Conservation (phyloP, 2,888 invertebrate species). For the Andrena minutula region DNA sequence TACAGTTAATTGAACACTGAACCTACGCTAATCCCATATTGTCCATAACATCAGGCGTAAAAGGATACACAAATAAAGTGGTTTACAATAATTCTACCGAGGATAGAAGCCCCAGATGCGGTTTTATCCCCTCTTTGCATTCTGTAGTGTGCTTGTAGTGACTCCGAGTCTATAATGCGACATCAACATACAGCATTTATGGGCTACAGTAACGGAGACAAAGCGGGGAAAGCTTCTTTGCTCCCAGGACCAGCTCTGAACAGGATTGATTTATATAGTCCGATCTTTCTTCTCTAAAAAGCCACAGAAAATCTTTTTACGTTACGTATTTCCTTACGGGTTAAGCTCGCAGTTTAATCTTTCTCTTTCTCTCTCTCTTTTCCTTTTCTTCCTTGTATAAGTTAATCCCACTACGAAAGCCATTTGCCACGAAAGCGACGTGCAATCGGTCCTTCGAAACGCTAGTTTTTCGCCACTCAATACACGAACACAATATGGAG, state of each 20-base stretch:
- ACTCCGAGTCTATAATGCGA: neutral
- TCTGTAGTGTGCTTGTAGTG: neutral
- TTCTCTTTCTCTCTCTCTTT: constrained; percentile 32
- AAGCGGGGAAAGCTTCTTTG: constrained; percentile 23
- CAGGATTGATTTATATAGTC: constrained; percentile 40
- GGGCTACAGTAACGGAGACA: constrained; percentile 15
- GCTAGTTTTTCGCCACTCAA: neutral
- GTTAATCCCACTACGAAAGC: constrained; percentile 59
- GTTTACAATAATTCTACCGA: too few species aligned
- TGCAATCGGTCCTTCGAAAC: constrained; percentile 18
- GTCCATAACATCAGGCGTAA: too few species aligned
- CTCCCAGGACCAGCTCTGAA: constrained; percentile 23
- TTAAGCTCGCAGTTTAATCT: constrained; percentile 65
- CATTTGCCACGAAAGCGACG: constrained; percentile 43
- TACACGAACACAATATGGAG: too few species aligned
- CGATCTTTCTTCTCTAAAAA: constrained; percentile 23
- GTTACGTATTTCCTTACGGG: constrained; percentile 60
- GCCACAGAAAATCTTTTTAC: constrained; percentile 59
- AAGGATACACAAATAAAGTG: too few species aligned
- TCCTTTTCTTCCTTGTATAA: constrained; percentile 9
- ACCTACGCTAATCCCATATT: too few species aligned
- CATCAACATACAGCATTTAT: neutral
- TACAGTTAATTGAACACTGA: too few species aligned
- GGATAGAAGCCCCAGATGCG: too few species aligned
- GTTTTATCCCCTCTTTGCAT: neutral